A percentile compares a stretch with the other conserved stretches of the same genome.
Evolutionary conservation across 1,140 invertebrate genomes (phyloP).

Genomic region (Carcinoscorpius rotundicauda): DNA sequence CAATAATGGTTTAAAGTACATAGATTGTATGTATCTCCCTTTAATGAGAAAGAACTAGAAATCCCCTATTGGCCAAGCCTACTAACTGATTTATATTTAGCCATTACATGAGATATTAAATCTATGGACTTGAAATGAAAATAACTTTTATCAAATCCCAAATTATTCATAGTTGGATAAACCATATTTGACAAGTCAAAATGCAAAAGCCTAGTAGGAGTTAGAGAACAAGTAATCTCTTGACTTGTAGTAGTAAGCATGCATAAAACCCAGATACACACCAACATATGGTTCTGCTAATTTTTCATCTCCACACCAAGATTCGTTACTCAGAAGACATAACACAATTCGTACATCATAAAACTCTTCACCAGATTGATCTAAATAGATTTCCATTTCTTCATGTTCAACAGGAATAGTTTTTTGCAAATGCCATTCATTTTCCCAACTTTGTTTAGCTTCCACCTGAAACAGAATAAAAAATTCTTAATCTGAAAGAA

Average conservation of each 20-base stretch:
- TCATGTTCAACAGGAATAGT: conserved; percentile 15
- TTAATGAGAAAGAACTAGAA: too few species aligned
- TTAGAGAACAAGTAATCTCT: conserved; percentile 6
- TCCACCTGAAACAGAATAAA: conserved; percentile 16
- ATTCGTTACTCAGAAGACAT: conserved; percentile 58
- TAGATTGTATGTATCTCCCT: too few species aligned
- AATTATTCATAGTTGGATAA: neutral
- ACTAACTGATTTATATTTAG: neutral
- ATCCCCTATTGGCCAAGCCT: too few species aligned
- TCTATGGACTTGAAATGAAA: neutral
- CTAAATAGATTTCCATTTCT: conserved; percentile 36
- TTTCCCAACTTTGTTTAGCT: conserved; percentile 13
- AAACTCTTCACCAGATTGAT: conserved; percentile 21
- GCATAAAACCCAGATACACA: neutral
- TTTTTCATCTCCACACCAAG: conserved; percentile 56
- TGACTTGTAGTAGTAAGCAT: neutral
- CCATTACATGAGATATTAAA: conserved; percentile 4
- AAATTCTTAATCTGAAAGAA: neutral
- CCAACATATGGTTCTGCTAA: conserved; percentile 21
- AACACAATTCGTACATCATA: conserved; percentile 54
- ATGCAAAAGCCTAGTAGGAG: conserved; percentile 2
- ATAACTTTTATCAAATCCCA: conserved; percentile 3
- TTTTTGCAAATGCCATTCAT: conserved; percentile 20
- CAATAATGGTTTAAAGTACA: too few species aligned
- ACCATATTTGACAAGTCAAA: conserved; percentile 6